phyloP scores from a whole-genome alignment of 2,888 invertebrate genomes.

The Monoplex corrugatus region DNA sequence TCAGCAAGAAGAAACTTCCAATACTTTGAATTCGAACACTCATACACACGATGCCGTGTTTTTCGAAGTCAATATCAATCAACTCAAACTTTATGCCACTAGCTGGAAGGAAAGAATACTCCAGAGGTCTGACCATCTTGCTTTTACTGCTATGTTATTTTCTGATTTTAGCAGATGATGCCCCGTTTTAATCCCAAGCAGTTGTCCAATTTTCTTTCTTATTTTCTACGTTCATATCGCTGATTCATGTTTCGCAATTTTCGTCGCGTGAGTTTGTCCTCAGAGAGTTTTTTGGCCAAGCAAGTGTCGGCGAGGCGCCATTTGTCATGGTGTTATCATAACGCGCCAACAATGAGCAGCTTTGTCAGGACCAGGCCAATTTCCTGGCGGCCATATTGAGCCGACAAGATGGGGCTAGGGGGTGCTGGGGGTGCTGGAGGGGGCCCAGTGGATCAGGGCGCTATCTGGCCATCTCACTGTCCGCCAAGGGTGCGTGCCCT shows the following conservation, averaged over 20 bases:
- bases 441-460: slow-evolving; percentile 16
- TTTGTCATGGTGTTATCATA: slow-evolving; percentile 34
- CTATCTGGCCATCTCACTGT: slow-evolving; percentile 46
- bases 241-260: slow-evolving; percentile 39
- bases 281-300: slow-evolving; percentile 2
- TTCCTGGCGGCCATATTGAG: slow-evolving; percentile 37
- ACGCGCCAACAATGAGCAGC: slow-evolving; percentile 19
- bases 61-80: no score
- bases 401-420: slow-evolving; percentile 5
- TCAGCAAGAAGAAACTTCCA: no score
- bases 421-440: no score
- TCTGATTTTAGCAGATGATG: slow-evolving; percentile 30
- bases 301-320: slow-evolving; percentile 10
- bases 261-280: background rate
- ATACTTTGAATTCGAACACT: no score
- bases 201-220: slow-evolving; percentile 36
- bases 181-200: background rate
- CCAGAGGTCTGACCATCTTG: background rate
- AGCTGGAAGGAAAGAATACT: background rate
- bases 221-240: slow-evolving; percentile 2
- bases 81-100: no score
- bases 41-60: no score
- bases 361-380: slow-evolving; percentile 25
- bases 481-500: slow-evolving; percentile 31
- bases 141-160: background rate